Base-by-base conservation (phyloP, 2,888 invertebrate genomes). In the Actias luna region DNA sequence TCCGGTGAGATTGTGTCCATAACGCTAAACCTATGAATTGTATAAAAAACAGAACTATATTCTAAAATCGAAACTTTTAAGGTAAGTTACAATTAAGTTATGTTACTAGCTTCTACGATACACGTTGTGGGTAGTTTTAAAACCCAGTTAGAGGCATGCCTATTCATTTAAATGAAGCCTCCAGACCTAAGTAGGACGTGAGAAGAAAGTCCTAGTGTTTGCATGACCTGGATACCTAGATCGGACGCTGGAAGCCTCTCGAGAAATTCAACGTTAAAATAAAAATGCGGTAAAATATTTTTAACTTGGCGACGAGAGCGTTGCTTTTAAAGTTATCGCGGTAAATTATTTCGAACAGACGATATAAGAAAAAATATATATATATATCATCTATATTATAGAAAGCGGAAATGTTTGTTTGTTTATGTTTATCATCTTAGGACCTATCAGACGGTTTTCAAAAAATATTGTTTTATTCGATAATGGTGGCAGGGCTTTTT, bases 151-250 rank as follows among this genome's bases (percentile, higher is more conserved):
- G 14, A 12, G 12, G 25, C 22, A 22, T 5, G n/a, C 29, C 16
- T 16, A 29, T 8, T 50, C 58, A 63, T 59, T 63, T 63, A 55
- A 58, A 25, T 52, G 39, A 59, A 55, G 59, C 59, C 35, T 58
- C 35, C 57, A 57, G 61, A 68, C 60, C 63, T 62, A 75, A 77
- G 66, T 73, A 64, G 74, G 63, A 46, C 71, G 69, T 31, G 59
- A 68, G 64, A 71, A 68, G 70, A 76, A 73, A 71, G 68, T 73
- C 69, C 69, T 61, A 61, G 64, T 75, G 77, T 79, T 76, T 73
- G 71, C 76, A 61, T 75, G 81, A 78, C 84, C 83, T 72, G 69
- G 66, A 82, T 83, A 77, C 82, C 80, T 77, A 77, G 69, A 75
- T 79, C 70, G 64, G 36, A 61, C 60, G 57, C 64, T 50, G 64